A percentile compares a stretch with the other conserved stretches of the same genome.
Evolutionary conservation across 1,140 invertebrate genomes (phyloP).

Genomic region (Papilio glaucus): DNA sequence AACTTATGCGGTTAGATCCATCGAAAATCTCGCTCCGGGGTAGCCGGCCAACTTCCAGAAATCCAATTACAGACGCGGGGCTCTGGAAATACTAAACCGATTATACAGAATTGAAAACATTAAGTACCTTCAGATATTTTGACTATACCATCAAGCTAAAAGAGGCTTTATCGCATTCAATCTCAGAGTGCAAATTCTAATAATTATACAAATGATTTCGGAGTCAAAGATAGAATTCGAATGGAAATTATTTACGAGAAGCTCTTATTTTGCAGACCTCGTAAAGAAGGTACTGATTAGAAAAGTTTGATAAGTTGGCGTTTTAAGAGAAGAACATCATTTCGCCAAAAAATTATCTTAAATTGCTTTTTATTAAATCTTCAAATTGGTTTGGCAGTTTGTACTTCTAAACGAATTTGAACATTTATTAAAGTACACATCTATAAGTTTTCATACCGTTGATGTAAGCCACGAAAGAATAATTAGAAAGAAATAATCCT

Average conservation of each 20-base stretch:
- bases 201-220: constrained; percentile 52
- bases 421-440: not conserved
- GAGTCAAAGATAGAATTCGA: constrained; percentile 77
- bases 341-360: constrained; percentile 47
- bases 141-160: constrained; percentile 47
- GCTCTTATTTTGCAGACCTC: constrained; percentile 66
- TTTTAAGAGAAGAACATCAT: constrained; percentile 56
- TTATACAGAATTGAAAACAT: constrained; percentile 83
- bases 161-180: constrained; percentile 52
- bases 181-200: constrained; percentile 51
- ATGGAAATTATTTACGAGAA: constrained; percentile 77
- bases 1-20: constrained; percentile 47
- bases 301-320: constrained; percentile 74
- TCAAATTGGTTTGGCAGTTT: not conserved
- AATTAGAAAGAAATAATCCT: no score
- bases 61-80: constrained; percentile 79
- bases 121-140: constrained; percentile 78
- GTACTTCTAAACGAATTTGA: not conserved
- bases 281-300: constrained; percentile 67
- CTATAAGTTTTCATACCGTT: no score
- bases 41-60: constrained; percentile 61
- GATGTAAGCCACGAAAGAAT: no score
- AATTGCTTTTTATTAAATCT: constrained; percentile 43
- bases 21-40: constrained; percentile 67
- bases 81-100: constrained; percentile 82